phyloP scores from a whole-genome alignment of 2,888 invertebrate species.

The Drosophila atripex region DNA sequence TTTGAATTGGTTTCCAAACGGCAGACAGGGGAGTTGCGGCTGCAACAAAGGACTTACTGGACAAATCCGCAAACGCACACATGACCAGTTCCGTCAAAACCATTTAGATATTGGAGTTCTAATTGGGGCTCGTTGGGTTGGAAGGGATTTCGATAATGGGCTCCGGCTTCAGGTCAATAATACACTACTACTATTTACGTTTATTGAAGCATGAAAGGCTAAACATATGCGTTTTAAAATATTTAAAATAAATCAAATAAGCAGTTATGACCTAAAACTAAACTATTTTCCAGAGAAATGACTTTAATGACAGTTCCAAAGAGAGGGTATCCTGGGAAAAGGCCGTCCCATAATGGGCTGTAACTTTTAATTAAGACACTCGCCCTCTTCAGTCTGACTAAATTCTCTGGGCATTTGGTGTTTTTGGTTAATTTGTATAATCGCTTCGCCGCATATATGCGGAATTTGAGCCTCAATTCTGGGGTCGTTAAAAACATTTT shows the following conservation, averaged over 20 bases:
- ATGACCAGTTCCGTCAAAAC: slow-evolving; percentile 14
- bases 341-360: slow-evolving; percentile 41
- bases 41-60: slow-evolving; percentile 13
- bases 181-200: neutral
- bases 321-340: neutral
- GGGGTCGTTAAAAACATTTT: slow-evolving; percentile 28
- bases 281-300: slow-evolving; percentile 54
- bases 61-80: slow-evolving; percentile 10
- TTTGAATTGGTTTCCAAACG: slow-evolving; percentile 42
- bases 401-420: slow-evolving; percentile 5
- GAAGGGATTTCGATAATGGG: slow-evolving; percentile 3
- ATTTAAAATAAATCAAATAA: neutral
- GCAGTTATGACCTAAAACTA: slow-evolving; percentile 23
- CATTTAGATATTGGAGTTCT: slow-evolving; percentile 34
- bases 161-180: neutral
- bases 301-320: neutral
- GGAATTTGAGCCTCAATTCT: slow-evolving; percentile 26
- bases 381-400: slow-evolving; percentile 10
- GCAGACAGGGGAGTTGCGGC: slow-evolving; percentile 44
- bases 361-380: slow-evolving; percentile 74
- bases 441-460: slow-evolving; percentile 21
- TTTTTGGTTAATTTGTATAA: slow-evolving; percentile 29
- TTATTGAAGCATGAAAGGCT: neutral
- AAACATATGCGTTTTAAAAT: no score
- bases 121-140: slow-evolving; percentile 32